Base-by-base conservation (phyloP, 2,113 vertebrate species). In the Paramormyrops kingsleyae region DNA sequence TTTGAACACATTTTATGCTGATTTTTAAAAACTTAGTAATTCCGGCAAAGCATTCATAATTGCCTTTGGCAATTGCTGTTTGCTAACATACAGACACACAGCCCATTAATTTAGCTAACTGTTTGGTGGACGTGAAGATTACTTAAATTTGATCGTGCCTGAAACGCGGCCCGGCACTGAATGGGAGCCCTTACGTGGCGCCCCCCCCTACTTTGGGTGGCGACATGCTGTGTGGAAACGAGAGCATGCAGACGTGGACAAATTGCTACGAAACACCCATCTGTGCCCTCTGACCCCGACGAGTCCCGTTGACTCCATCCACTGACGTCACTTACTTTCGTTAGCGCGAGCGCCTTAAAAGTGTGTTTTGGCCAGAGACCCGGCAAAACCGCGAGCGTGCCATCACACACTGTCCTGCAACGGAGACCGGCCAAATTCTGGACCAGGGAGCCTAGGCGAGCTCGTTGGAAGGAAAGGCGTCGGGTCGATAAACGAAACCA, bases 371-470 rank as follows among this genome's bases (percentile, higher is more conserved):
- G 74, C 27, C 24, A 62, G 59, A 62, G 8, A 62, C 6, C 59
- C 0, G 59, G 8, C n/a, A 17, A 80, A 80, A 80, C 89, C 8
- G 2, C 83, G 10, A 49, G 83, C 2, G 24, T 31, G 83, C 83
- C 44, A 24, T 27, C 47, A 17, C 13, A 47, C 44, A 47, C 47
- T 24, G 12, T 46, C 42, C 42, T 46, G 35, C 24, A 31, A 49
- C 56, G 4, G 66, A 35, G 56, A 56, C 84, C 5, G 39, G 53
- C 80, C 47, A 89, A 39, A 49, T 19, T 39, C 39, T 35, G 50
- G 49, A 52, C 74, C 74, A 92, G 89, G 92, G 90, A 93, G 35
- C 0, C 19, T 24, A 35, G 47, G 50, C 0, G 19, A 15, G 13
- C 56, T 80, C 74, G 17, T 42, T 35, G 42, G 47, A 77, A 42